Conservation (phyloP, 2,888 invertebrate species). For the Coleophora deauratella region DNA sequence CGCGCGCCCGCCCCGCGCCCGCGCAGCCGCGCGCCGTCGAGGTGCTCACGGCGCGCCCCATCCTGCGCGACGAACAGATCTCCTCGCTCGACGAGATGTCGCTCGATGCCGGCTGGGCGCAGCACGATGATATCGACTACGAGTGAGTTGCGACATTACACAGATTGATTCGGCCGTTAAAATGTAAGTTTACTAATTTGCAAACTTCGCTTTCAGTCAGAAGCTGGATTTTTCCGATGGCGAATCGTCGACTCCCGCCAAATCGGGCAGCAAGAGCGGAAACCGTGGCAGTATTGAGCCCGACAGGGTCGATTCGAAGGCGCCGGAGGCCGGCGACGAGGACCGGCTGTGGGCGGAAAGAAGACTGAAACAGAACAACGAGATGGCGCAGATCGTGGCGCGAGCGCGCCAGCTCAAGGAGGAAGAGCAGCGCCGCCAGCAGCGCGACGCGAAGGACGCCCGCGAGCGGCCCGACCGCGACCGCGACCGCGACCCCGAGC, state of each 20-base stretch:
- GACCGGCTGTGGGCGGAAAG: constrained; percentile 80
- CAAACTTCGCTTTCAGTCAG: constrained; percentile 73
- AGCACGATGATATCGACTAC: constrained; percentile 94
- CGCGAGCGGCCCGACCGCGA: constrained; percentile 35
- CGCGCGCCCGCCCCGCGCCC: constrained; percentile 34
- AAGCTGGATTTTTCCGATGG: constrained; percentile 96
- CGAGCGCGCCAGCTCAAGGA: constrained; percentile 89
- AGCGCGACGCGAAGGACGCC: constrained; percentile 36
- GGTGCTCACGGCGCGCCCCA: constrained; percentile 83
- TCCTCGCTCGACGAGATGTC: constrained; percentile 93
- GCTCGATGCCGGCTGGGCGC: constrained; percentile 93
- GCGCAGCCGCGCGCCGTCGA: constrained; percentile 73
- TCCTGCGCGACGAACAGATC: constrained; percentile 94
- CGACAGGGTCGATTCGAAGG: constrained; percentile 52
- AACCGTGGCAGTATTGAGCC: constrained; percentile 44
- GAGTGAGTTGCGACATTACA: constrained; percentile 69
- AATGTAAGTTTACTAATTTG: not conserved
- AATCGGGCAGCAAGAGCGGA: constrained; percentile 42
- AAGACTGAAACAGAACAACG: constrained; percentile 79
- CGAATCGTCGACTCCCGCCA: constrained; percentile 71
- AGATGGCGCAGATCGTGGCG: constrained; percentile 85
- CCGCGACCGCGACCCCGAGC: constrained; percentile 45
- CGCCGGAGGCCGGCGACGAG: constrained; percentile 55
- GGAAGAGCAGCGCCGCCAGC: constrained; percentile 88
- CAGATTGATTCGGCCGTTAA: not conserved